Evolutionary conservation across 2,113 vertebrate species (phyloP).

Genomic region (Geococcyx californianus): DNA sequence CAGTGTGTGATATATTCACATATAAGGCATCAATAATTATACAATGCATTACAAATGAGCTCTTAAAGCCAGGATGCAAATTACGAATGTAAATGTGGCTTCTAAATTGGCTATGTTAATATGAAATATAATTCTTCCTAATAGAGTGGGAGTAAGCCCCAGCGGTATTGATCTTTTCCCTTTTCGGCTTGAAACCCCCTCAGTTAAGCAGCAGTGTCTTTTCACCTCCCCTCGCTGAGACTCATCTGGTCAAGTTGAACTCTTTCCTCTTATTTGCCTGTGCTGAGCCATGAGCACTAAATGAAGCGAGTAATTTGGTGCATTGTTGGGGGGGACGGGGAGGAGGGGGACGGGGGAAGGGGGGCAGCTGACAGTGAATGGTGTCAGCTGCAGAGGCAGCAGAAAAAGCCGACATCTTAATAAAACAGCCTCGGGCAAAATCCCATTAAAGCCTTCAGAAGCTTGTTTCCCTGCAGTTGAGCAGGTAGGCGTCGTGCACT

Average conservation of each 20-base stretch:
- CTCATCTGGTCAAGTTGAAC: slow-evolving; percentile 83
- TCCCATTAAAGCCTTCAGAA: slow-evolving; percentile 99
- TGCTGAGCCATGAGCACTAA: slow-evolving; percentile 83
- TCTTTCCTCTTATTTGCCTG: slow-evolving; percentile 81
- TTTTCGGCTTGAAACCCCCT: slow-evolving; percentile 30
- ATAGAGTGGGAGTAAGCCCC: slow-evolving; percentile 70
- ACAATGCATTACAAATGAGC: slow-evolving; percentile 57
- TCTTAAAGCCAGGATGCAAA: slow-evolving; percentile 74
- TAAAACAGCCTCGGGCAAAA: slow-evolving; percentile 99
- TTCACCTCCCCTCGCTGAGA: slow-evolving; percentile 72
- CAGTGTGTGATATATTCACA: neutral
- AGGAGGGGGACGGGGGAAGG: slow-evolving; percentile 69
- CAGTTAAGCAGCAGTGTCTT: slow-evolving; percentile 73
- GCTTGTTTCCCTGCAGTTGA: slow-evolving; percentile 99
- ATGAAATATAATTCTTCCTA: slow-evolving; percentile 70
- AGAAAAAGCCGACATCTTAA: slow-evolving; percentile 99
- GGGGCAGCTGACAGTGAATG: slow-evolving; percentile 88
- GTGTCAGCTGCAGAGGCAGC: slow-evolving; percentile 99
- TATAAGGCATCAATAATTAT: slow-evolving; percentile 64
- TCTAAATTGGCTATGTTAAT: slow-evolving; percentile 70
- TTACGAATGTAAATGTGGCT: slow-evolving; percentile 69
- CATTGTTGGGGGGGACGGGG: slow-evolving; percentile 76
- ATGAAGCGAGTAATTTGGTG: slow-evolving; percentile 87
- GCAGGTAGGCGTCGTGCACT: slow-evolving; percentile 88
- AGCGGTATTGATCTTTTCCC: slow-evolving; percentile 71